A percentile compares a stretch with the other conserved stretches of the same genome.
These are phyloP conservation scores for Crocodylus rhombifer DNA, from an alignment of 2,797 vertebrate species.

Conservation along the genomic window DNA sequence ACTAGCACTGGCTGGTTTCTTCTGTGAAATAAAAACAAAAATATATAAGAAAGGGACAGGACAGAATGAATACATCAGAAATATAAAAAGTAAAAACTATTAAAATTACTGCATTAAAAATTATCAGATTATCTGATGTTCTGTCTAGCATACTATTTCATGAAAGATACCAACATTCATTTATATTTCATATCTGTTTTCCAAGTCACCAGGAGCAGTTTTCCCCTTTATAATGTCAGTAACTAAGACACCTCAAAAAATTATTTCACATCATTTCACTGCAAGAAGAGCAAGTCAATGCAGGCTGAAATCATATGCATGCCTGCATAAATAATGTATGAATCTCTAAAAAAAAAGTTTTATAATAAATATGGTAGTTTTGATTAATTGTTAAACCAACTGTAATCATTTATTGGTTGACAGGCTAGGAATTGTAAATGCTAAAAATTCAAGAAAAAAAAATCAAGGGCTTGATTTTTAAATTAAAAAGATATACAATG, in stretches of 20 bases:
- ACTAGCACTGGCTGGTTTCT: constrained; percentile 31
- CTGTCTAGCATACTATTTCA: not conserved
- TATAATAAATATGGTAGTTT: not conserved
- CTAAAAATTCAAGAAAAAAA: not conserved
- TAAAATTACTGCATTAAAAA: not conserved
- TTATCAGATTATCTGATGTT: not conserved
- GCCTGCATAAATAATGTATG: not conserved
- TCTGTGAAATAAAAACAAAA: constrained; percentile 31
- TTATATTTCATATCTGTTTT: not conserved
- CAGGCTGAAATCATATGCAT: not conserved
- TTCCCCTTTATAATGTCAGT: not conserved
- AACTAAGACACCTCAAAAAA: not conserved
- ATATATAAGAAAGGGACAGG: not conserved
- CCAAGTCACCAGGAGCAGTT: not conserved
- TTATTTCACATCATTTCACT: not conserved
- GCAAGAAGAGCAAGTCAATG: not conserved
- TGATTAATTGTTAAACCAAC: not conserved
- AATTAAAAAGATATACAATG: not conserved
- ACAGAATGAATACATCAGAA: not conserved
- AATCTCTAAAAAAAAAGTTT: not conserved
- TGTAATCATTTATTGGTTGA: not conserved
- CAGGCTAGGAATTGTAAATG: not conserved
- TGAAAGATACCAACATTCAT: not conserved
- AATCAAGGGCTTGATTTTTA: not conserved
- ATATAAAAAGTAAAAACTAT: not conserved